Evolutionary conservation across 2,888 invertebrate species (phyloP).

Genomic region (Sthenelais limicola): DNA sequence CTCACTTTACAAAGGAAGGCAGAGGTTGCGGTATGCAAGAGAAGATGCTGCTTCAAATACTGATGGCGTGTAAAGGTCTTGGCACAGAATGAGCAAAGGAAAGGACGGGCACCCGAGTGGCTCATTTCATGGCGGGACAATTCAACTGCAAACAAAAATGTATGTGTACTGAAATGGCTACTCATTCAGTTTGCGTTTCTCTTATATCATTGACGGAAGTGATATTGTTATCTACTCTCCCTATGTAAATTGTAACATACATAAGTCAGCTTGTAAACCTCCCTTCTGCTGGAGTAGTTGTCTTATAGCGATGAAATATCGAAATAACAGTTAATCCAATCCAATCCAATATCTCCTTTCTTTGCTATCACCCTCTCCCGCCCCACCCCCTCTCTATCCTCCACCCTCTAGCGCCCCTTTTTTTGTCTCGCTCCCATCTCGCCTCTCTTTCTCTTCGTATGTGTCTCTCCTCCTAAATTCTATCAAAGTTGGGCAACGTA

Average conservation of each 20-base stretch:
- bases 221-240: too few species aligned
- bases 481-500: background rate
- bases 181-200: too few species aligned
- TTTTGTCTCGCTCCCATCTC: background rate
- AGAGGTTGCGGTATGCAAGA: slow-evolving; percentile 69
- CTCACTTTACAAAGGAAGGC: slow-evolving; percentile 67
- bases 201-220: too few species aligned
- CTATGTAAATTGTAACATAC: too few species aligned
- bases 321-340: too few species aligned
- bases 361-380: too few species aligned
- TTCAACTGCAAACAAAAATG: slow-evolving; percentile 66
- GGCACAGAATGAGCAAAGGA: slow-evolving; percentile 68
- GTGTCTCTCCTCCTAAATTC: background rate
- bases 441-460: background rate
- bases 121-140: slow-evolving; percentile 68
- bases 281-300: too few species aligned
- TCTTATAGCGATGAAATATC: too few species aligned
- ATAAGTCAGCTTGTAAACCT: too few species aligned
- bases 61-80: slow-evolving; percentile 71
- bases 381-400: too few species aligned
- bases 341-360: too few species aligned
- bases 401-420: background rate
- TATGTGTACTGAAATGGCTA: too few species aligned
- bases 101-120: slow-evolving; percentile 72
- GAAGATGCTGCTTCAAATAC: slow-evolving; percentile 72